phyloP scores from a whole-genome alignment of 2,888 invertebrate species.

The Tenthredo amoena region DNA sequence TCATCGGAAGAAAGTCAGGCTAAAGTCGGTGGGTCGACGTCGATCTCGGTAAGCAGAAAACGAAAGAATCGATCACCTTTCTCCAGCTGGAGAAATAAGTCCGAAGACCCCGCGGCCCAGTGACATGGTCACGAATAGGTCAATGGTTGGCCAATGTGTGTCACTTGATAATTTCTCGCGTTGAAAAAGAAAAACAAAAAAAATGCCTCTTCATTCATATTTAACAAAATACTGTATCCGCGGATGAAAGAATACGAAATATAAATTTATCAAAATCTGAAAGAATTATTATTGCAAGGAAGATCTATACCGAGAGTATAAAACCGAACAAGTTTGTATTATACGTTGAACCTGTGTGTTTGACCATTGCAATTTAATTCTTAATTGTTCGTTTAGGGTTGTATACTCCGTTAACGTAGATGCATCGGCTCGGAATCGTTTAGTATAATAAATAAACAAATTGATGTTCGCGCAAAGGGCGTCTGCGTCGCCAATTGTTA shows the following conservation, averaged over 20 bases:
- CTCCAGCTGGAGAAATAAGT: slow-evolving; percentile 34
- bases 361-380: neutral
- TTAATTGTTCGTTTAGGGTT: slow-evolving; percentile 19
- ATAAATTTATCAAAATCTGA: too few species aligned
- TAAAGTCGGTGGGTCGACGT: neutral
- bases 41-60: slow-evolving; percentile 25
- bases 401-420: slow-evolving; percentile 49
- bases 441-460: slow-evolving; percentile 42
- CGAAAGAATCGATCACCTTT: slow-evolving; percentile 45
- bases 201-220: neutral
- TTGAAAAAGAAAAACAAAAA: neutral
- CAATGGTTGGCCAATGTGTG: slow-evolving; percentile 33
- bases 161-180: slow-evolving; percentile 23
- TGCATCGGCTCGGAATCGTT: slow-evolving; percentile 52
- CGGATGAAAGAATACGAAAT: too few species aligned
- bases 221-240: neutral
- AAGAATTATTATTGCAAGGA: too few species aligned
- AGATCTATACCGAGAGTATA: neutral
- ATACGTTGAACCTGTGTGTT: neutral
- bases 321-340: neutral
- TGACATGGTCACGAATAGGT: slow-evolving; percentile 47
- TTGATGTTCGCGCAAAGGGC: slow-evolving; percentile 57
- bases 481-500: slow-evolving; percentile 64
- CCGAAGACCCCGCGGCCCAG: slow-evolving; percentile 44
- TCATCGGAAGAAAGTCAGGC: slow-evolving; percentile 12